Conservation (phyloP, 2,113 vertebrate genomes). For the Pedetes capensis region DNA sequence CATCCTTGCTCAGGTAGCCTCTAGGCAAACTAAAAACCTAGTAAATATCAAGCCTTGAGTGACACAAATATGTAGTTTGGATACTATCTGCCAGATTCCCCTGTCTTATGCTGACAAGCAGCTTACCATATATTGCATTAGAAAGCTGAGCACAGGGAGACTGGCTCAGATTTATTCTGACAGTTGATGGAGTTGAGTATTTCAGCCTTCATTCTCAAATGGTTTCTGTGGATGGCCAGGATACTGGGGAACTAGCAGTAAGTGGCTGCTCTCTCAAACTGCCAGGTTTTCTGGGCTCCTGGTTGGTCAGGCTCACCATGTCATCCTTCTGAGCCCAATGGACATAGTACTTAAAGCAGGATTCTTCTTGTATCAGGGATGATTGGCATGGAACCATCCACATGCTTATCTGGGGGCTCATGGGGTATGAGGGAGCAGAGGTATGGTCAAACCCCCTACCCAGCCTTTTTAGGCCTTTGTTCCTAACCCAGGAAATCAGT, state of each 20-base stretch:
- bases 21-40: slow-evolving; percentile 47
- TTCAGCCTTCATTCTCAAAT: background rate
- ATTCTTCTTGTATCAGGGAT: background rate
- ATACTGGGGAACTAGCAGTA: background rate
- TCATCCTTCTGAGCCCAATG: background rate
- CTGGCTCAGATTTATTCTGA: background rate
- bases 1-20: slow-evolving; percentile 21
- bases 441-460: background rate
- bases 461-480: background rate
- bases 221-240: background rate
- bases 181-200: background rate
- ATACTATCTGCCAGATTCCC: background rate
- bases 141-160: background rate
- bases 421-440: background rate
- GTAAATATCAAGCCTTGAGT: background rate
- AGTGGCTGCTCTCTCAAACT: background rate
- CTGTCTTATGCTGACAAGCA: slow-evolving; percentile 27
- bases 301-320: background rate
- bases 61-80: slow-evolving; percentile 31
- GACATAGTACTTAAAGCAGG: background rate
- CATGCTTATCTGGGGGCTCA: background rate
- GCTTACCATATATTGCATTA: background rate
- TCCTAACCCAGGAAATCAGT: background rate
- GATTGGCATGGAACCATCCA: background rate
- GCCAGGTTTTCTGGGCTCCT: background rate